Percentiles rank a stretch among this genome's conserved stretches.
Conservation (phyloP, 2,113 vertebrate genomes). For the Muntiacus muntjak region DNA sequence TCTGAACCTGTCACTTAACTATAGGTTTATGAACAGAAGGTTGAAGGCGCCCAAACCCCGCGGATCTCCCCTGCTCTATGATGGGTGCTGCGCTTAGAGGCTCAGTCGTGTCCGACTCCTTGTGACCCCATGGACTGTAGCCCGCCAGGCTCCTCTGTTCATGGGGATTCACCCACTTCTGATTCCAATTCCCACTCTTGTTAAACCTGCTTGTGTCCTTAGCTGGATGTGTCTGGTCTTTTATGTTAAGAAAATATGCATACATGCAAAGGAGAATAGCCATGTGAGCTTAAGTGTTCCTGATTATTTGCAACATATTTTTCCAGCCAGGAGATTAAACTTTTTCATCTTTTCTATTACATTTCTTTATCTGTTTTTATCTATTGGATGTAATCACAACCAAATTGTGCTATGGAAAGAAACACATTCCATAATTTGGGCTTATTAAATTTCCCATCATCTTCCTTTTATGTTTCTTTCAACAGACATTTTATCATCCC, state of each 20-base stretch:
- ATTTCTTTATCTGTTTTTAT: constrained; percentile 39
- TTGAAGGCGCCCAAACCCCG: not conserved
- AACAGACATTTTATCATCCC: constrained; percentile 60
- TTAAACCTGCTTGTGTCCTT: not conserved
- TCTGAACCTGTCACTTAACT: constrained; percentile 43
- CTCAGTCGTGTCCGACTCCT: not conserved
- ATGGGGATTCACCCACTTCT: not conserved
- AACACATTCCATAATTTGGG: constrained; percentile 61
- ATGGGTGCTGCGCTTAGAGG: not conserved
- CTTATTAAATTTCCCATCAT: constrained; percentile 71
- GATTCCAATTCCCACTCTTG: not conserved
- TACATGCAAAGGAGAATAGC: not conserved
- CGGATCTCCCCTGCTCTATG: not conserved
- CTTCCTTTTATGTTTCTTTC: constrained; percentile 63
- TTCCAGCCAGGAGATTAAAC: not conserved
- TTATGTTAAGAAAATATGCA: not conserved
- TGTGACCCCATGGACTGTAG: not conserved
- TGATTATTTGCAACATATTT: not conserved
- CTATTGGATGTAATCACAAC: not conserved
- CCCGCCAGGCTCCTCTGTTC: not conserved
- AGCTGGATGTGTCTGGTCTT: not conserved
- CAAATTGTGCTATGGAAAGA: constrained; percentile 55
- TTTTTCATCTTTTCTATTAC: not conserved
- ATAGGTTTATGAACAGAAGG: not conserved
- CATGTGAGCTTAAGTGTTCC: not conserved